Percentiles rank a stretch among this genome's conserved stretches.
Evolutionary conservation across 2,888 invertebrate species (phyloP).

Genomic region (Tachystola acroxantha): DNA sequence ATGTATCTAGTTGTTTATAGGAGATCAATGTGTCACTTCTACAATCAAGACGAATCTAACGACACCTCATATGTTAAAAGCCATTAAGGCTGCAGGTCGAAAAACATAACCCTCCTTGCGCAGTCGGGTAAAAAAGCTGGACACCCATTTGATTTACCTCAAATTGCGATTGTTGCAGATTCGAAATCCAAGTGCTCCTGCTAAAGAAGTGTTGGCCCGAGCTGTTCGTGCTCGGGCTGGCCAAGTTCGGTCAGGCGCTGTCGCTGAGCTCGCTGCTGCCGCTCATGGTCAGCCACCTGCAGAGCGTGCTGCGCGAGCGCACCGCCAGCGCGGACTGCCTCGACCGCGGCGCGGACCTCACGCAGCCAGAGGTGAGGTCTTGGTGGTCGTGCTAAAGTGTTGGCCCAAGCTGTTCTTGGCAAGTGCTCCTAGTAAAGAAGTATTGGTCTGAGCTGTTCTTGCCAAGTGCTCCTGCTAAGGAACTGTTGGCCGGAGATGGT

Average conservation of each 20-base stretch:
- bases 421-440: too few species aligned
- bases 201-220: constrained; percentile 95
- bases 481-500: constrained; percentile 96
- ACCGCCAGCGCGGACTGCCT: constrained; percentile 25
- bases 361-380: constrained; percentile 36
- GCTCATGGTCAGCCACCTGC: constrained; percentile 89
- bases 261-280: constrained; percentile 89
- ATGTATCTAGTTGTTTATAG: too few species aligned
- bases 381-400: too few species aligned
- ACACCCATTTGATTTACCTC: too few species aligned
- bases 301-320: constrained; percentile 76
- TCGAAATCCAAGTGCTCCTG: constrained; percentile 89
- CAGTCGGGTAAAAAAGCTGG: too few species aligned
- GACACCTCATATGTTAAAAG: too few species aligned
- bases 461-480: constrained; percentile 89
- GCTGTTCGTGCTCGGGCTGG: constrained; percentile 92
- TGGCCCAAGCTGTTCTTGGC: too few species aligned
- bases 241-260: constrained; percentile 88
- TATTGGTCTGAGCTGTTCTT: too few species aligned
- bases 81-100: too few species aligned
- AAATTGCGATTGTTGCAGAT: constrained; percentile 66
- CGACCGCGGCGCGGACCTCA: constrained; percentile 20
- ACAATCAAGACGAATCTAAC: too few species aligned
- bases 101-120: too few species aligned
- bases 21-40: too few species aligned